A percentile compares a stretch with the other conserved stretches of the same genome.
Evolutionary conservation across 2,888 invertebrate species (phyloP).

Genomic region (Plagiodera versicolora): DNA sequence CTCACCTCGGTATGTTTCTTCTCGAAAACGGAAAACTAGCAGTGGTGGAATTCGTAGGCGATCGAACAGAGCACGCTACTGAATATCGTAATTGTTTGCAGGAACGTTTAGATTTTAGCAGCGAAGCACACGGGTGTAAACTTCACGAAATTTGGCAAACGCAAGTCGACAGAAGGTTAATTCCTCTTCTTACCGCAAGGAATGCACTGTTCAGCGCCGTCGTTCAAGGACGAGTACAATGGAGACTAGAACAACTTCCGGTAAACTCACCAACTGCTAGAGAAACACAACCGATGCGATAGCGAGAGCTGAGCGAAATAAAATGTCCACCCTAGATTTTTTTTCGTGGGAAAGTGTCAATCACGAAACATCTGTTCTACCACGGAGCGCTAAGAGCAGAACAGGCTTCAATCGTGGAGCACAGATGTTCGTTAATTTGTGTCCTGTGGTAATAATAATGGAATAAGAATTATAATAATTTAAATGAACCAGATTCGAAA

Average conservation of each 20-base stretch:
- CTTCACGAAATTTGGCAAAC: slow-evolving; percentile 46
- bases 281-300: not conserved
- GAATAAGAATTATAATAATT: no score
- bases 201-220: slow-evolving; percentile 30
- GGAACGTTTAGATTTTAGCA: slow-evolving; percentile 42
- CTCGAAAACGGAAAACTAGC: slow-evolving; percentile 9
- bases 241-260: slow-evolving; percentile 29
- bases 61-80: slow-evolving; percentile 21
- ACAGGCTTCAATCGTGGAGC: no score
- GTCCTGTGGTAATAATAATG: no score
- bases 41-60: slow-evolving; percentile 14
- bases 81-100: slow-evolving; percentile 40
- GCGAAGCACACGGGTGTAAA: slow-evolving; percentile 49
- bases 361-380: no score
- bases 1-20: slow-evolving; percentile 39
- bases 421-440: no score
- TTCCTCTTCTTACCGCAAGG: slow-evolving; percentile 32
- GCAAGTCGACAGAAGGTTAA: slow-evolving; percentile 29
- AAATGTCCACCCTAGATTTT: no score
- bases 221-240: slow-evolving; percentile 35
- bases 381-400: no score
- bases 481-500: no score
- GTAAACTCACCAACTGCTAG: not conserved
- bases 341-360: no score
- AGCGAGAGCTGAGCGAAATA: not conserved